phyloP scores from a whole-genome alignment of 1,140 invertebrate genomes.

The Pseudomyrmex cubaensis region DNA sequence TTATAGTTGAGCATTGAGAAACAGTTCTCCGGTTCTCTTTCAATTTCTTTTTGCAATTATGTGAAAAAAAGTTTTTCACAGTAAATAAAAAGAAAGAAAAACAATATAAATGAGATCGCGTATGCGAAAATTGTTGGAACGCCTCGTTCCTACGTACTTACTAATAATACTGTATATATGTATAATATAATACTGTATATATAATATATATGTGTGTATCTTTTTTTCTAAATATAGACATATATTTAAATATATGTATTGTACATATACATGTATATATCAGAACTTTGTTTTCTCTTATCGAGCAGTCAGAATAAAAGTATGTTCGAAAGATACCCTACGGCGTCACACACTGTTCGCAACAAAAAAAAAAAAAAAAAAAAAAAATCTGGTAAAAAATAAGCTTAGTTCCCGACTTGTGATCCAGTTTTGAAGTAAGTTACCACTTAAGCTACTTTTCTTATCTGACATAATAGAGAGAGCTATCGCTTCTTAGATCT shows the following conservation, averaged over 20 bases:
- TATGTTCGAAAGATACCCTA: slow-evolving; percentile 65
- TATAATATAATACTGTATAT: slow-evolving; percentile 29
- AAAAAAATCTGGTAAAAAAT: no score
- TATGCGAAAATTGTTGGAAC: slow-evolving; percentile 1
- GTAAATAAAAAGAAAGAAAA: slow-evolving; percentile 4
- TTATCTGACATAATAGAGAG: not conserved
- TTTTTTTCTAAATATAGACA: slow-evolving; percentile 42
- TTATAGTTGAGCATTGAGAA: not conserved
- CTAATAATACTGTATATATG: slow-evolving; percentile 45
- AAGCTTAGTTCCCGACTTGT: no score
- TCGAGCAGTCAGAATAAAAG: slow-evolving; percentile 71
- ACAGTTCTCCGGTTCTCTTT: not conserved
- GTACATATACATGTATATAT: slow-evolving; percentile 64
- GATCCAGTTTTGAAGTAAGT: not conserved
- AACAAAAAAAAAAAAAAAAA: not conserved
- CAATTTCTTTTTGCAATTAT: no score
- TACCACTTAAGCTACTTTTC: not conserved
- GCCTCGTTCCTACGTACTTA: slow-evolving; percentile 4
- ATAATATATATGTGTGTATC: slow-evolving; percentile 59
- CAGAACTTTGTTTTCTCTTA: slow-evolving; percentile 70
- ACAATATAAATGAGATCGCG: not conserved
- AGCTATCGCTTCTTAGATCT: not conserved
- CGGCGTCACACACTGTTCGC: not conserved
- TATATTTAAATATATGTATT: slow-evolving; percentile 37
- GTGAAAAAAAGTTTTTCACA: not conserved